Evolutionary conservation across 2,888 invertebrate genomes (phyloP), one percentile per base, ranked within the genome.

Genomic region (Platynereis dumerilii): DNA sequence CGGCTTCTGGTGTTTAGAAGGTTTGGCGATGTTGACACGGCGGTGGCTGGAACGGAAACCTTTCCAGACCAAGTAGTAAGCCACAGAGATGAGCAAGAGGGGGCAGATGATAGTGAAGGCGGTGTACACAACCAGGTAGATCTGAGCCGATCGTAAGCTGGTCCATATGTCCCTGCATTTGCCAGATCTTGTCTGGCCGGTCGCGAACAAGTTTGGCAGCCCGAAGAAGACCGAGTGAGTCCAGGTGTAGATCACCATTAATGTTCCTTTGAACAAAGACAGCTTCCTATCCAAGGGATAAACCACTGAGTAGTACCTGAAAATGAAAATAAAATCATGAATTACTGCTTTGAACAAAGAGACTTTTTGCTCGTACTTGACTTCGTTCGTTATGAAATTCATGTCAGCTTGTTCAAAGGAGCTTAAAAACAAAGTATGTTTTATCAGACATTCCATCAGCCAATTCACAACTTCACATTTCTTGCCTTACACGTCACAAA

Each of bases 41-140:
- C 55, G 34, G 20, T 64, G 64, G 24, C 59, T 59, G 2, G 27
- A 44, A 2, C 59, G 27, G 48, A 64, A 64, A 17, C 53, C 56
- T 52, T 42, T n/a, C 64, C 64, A 64, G 17, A 64, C 60, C 44
- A 60, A 42, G 58, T 17, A 53, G 54, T 64, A 64, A n/a, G 64
- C 64, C 26, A 60, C 17, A 15, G 26, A 39, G 2, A 53, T 64
- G 42, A 64, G 42, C 39, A 54, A 3, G 5, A 64, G 42, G 1
- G 64, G 64, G 7, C 29, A 10, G 27, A 64, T 34, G 28, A 64
- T 17, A 15, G 59, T 64, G 22, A 64, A 10, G 12, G 29, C 42
- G 3, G 55, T 53, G 27, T 60, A 60, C 3, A n/a, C 3, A 2
- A 52, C 22, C n/a, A 45, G 34, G 29, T 48, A 60, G 5, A 48